These are phyloP conservation scores for Sebastes taczanowskii DNA, from an alignment of 2,797 vertebrate genomes.

Conservation along the genomic window DNA sequence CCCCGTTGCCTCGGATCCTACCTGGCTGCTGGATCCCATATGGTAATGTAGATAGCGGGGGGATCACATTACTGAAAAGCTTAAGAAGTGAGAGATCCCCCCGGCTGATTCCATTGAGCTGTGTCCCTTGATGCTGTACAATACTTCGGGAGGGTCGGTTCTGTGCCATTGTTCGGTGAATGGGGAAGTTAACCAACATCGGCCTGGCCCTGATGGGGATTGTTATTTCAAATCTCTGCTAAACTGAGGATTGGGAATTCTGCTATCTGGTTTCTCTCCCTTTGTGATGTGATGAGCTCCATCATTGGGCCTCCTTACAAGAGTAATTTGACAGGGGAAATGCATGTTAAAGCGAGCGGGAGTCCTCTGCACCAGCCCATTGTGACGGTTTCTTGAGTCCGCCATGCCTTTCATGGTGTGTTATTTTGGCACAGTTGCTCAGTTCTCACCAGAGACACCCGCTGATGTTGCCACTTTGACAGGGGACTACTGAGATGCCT, in stretches of 20 bases:
- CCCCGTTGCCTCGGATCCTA: slow-evolving; percentile 37
- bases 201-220: slow-evolving; percentile 63
- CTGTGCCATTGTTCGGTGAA: slow-evolving; percentile 71
- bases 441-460: slow-evolving; percentile 38
- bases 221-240: slow-evolving; percentile 77
- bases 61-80: slow-evolving; percentile 72
- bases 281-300: slow-evolving; percentile 74
- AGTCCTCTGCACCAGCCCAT: slow-evolving; percentile 29
- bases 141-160: slow-evolving; percentile 61
- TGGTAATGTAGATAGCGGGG: slow-evolving; percentile 66
- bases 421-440: slow-evolving; percentile 62
- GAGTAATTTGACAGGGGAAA: slow-evolving; percentile 58
- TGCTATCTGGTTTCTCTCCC: slow-evolving; percentile 56
- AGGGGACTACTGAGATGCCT: slow-evolving; percentile 38
- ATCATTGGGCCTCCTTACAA: slow-evolving; percentile 58
- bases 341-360: slow-evolving; percentile 19
- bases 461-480: slow-evolving; percentile 49
- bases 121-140: slow-evolving; percentile 54
- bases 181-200: slow-evolving; percentile 69
- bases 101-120: slow-evolving; percentile 70
- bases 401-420: slow-evolving; percentile 56
- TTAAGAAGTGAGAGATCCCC: slow-evolving; percentile 73
- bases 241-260: slow-evolving; percentile 73
- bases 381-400: slow-evolving; percentile 52
- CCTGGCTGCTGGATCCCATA: slow-evolving; percentile 59